Base-by-base conservation (phyloP, 1,140 invertebrate genomes). In the Diabrotica virgifera region DNA sequence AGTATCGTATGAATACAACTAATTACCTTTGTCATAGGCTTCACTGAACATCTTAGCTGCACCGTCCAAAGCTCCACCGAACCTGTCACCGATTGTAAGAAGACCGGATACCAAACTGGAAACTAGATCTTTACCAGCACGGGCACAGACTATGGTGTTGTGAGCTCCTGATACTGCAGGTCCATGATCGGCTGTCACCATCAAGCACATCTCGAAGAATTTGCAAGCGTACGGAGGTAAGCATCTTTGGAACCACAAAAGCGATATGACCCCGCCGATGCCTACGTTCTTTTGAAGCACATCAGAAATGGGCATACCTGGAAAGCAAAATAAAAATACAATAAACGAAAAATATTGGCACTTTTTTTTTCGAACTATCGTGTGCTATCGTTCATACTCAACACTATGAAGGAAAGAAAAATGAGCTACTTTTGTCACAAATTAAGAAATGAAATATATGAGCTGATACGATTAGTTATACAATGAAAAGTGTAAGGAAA, bases 151-250 rank as follows among this genome's bases (percentile, higher is more conserved):
- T 79, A 99, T 99, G 11, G 97, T 99, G 79, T 99, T 99, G 79
- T 99, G 97, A 0, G 97, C 97, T 12, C 97, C 98, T 7, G 95
- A 97, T 0, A 99, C 98, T 9, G 97, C 98, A 0, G 98, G 97
- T 35, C 97, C 98, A 79, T 99, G 98, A 83, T 99, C 98, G 56
- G 98, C 98, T 0, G 98, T 99, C 37, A 99, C 92, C 89, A 99
- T 98, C 36, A 99, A 82, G 76, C 96, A 97, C 93, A 99, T 98
- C 84, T 99, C 98, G 70, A 99, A 90, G 85, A 99, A 99, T 82
- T 97, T 97, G 78, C 93, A 94, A 35, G 96, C 96, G 79, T 96
- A 96, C 0, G 89, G 82, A 0, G 97, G 97, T 11, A 99, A 82
- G 74, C 95, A 93, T 50, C 96, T 87, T 79, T 99, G 97, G 87